phyloP scores from a whole-genome alignment of 2,888 invertebrate genomes.

The Drosophila tanythrix region DNA sequence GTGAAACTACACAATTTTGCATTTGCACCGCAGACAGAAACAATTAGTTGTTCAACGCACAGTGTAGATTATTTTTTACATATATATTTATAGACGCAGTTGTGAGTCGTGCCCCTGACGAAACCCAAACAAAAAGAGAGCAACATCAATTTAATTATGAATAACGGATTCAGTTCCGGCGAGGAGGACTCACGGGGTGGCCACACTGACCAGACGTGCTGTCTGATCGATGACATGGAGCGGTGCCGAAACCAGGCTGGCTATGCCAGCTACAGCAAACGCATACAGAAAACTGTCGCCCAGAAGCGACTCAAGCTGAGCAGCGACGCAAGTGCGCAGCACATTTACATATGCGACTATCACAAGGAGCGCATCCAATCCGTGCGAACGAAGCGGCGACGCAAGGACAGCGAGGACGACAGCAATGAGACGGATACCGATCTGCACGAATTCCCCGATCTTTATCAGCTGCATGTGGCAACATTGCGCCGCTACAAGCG shows the following conservation, averaged over 20 bases:
- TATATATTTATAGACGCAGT: background rate
- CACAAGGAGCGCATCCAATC: constrained; percentile 98
- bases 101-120: constrained; percentile 1
- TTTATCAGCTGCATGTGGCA: constrained; percentile 96
- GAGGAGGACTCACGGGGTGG: constrained; percentile 96
- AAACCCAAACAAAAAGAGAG: background rate
- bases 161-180: constrained; percentile 95
- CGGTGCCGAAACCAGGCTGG: constrained; percentile 92
- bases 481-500: constrained; percentile 97
- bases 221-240: constrained; percentile 94
- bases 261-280: constrained; percentile 96
- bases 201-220: constrained; percentile 95
- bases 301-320: constrained; percentile 95
- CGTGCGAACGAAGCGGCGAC: constrained; percentile 95
- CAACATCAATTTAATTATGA: constrained; percentile 57
- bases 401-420: constrained; percentile 97
- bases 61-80: background rate
- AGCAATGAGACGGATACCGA: constrained; percentile 97
- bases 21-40: background rate
- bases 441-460: constrained; percentile 94
- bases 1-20: constrained; percentile 5
- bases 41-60: background rate
- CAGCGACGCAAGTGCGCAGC: constrained; percentile 93
- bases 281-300: constrained; percentile 97
- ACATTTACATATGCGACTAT: constrained; percentile 98